phyloP scores from a whole-genome alignment of 2,888 invertebrate genomes.

The Lysandra bellargus region DNA sequence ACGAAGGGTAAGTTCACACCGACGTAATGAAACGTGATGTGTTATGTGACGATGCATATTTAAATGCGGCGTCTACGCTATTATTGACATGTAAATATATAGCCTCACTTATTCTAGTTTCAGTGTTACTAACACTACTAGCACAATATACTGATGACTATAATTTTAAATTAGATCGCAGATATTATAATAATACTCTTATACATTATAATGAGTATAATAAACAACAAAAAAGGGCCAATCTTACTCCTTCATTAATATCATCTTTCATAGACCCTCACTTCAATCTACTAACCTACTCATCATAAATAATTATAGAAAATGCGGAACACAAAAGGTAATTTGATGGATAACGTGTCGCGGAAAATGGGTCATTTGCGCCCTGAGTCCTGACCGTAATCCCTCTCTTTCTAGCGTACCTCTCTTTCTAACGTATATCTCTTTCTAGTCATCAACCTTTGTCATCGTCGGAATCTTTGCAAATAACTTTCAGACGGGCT shows the following conservation, averaged over 20 bases:
- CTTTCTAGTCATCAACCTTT: conserved; percentile 13
- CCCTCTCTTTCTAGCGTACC: conserved; percentile 9
- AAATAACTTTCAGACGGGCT: conserved; percentile 21
- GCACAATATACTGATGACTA: too few species aligned
- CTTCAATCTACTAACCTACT: conserved; percentile 9
- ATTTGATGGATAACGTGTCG: conserved; percentile 31
- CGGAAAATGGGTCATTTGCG: conserved; percentile 29
- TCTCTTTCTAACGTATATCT: background rate
- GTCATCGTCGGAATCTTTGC: conserved; percentile 27
- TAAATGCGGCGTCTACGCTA: too few species aligned
- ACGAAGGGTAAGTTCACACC: too few species aligned
- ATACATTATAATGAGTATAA: background rate
- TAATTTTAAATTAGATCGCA: too few species aligned
- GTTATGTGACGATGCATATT: too few species aligned
- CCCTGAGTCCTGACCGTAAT: conserved; percentile 29
- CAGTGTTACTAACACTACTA: too few species aligned
- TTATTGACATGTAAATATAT: too few species aligned
- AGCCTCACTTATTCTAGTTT: too few species aligned
- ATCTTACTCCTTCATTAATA: conserved; percentile 1
- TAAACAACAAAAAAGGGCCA: background rate
- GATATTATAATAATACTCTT: too few species aligned
- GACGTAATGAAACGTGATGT: too few species aligned
- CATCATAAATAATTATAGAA: conserved; percentile 19
- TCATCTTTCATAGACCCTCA: background rate
- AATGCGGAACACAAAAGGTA: conserved; percentile 20